Base-by-base conservation (phyloP, 2,797 vertebrate genomes). In the Catamblyrhynchus diadema region DNA sequence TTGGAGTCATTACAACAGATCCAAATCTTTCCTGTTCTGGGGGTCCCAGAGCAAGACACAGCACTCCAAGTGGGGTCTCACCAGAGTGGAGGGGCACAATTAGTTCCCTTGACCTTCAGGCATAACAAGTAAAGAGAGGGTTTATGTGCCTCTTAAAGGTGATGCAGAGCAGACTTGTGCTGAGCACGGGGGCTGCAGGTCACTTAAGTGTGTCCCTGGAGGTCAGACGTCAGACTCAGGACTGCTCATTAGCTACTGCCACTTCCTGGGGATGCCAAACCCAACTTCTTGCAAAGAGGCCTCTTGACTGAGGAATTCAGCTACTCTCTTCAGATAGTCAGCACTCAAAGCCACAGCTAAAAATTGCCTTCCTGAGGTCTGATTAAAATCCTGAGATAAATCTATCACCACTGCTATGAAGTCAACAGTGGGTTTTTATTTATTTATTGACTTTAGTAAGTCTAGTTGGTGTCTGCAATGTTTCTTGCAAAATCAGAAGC, bases 221-320 rank as follows among this genome's bases (percentile, higher is more conserved):
- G 65, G 50, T 83, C 93, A 95, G 65, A 78, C 65, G 69, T 74
- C 53, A 91, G 81, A 67, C 66, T 86, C 53, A 20, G 65, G 15
- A 12, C 90, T 94, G 94, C 82, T 91, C 65, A 77, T 93, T 88
- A 86, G 75, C 69, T 91, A 12, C 53, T 47, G 79, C 69, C 85
- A 75, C 85, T 94, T 94, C n/a, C 75, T 86, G 62, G 65, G 65
- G 69, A 94, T 86, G 91, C 54, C 87, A 94, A 74, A 65, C 30
- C 61, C 93, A 93, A 72, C 45, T 88, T 28, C 65, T 86, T 83
- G 80, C 69, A 75, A 74, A 94, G 95, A 91, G 85, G 47, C 65
- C 96, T 96, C 96, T 96, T 95, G 57, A 96, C 85, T 83, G 77
- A 94, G 91, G 95, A 96, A 96, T 96, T 95, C 85, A 93, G n/a